These are phyloP conservation scores for Hypotaenidia okinawae DNA, from an alignment of 2,797 vertebrate genomes.

Conservation along the genomic window DNA sequence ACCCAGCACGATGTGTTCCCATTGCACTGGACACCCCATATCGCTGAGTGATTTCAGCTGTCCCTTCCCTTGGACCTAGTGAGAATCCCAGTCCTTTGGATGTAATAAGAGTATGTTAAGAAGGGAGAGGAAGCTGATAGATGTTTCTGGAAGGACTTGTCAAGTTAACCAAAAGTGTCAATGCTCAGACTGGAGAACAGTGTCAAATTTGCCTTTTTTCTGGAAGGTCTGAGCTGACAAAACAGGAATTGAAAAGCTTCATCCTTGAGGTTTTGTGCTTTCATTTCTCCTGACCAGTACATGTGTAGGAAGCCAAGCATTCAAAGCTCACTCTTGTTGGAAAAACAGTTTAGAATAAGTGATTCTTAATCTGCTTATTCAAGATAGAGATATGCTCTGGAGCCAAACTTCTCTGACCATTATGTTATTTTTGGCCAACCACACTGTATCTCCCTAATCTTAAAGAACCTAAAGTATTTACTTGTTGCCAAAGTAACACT, in stretches of 20 bases:
- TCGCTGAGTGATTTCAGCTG: background rate
- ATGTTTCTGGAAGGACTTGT: background rate
- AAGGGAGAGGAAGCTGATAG: background rate
- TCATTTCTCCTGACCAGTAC: background rate
- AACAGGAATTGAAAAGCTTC: background rate
- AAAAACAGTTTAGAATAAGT: slow-evolving; percentile 49
- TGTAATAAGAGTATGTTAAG: background rate
- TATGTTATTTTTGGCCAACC: slow-evolving; percentile 53
- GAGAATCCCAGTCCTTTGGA: background rate
- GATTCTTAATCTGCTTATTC: slow-evolving; percentile 61
- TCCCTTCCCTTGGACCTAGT: fast-evolving
- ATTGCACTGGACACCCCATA: fast-evolving
- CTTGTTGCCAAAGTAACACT: slow-evolving; percentile 58
- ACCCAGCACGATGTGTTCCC: fast-evolving
- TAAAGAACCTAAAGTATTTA: slow-evolving; percentile 54
- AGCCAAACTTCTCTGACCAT: slow-evolving; percentile 61
- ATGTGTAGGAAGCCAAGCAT: slow-evolving; percentile 1
- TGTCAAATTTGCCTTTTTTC: background rate
- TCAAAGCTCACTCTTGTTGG: background rate
- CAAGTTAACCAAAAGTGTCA: background rate
- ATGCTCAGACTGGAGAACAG: background rate
- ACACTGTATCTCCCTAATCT: slow-evolving; percentile 43
- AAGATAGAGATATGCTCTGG: slow-evolving; percentile 23
- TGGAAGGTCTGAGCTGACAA: background rate
- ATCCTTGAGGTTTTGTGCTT: background rate